Base-by-base conservation (phyloP, 2,113 vertebrate genomes). In the Pteronura brasiliensis region DNA sequence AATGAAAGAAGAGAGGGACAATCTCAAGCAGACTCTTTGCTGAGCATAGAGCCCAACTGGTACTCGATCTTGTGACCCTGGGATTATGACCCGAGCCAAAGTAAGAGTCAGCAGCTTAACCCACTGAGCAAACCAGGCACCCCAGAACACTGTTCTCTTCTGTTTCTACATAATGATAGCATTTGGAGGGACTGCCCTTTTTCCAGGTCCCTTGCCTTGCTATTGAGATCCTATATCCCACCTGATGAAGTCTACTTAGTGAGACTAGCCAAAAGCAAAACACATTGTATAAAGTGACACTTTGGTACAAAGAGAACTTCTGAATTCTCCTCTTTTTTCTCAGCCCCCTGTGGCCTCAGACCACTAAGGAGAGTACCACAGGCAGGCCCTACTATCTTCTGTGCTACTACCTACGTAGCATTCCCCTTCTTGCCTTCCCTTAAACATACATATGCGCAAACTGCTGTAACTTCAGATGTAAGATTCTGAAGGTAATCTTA, bases 321-420 rank as follows among this genome's bases (percentile, higher is more conserved):
- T 27, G 20, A n/a, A 9, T 59, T 55, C 49, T 49, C 2, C 14
- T 34, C 29, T 44, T 44, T 55, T 13, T 20, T 88, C 12, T n/a
- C 42, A 42, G 29, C 10, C 13, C 2, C 27, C 15, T 3, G 20
- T 2, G 9, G 3, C 42, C 29, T 49, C 4, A 1, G 18, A 39
- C n/a, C 39, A 1, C 34, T 12, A 31, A 31, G 67, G 20, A 52
- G 10, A 4, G n/a, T 4, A 55, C 23, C 6, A 5, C 7, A 31
- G 1, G 8, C 3, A n/a, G 5, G 11, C 1, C 5, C 36, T 9
- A 1, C 11, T 15, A 2, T 3, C 10, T 65, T 36, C 3, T 3
- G 23, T 27, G 3, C 36, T 39, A 34, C 18, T n/a, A 8, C 17
- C 21, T 15, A 39, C 0, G 2, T 23, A 20, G 21, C 5, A 1